Evolutionary conservation across 2,888 invertebrate genomes (phyloP), one percentile per base, ranked within the genome.

Genomic region (Druceiella hillmani): DNA sequence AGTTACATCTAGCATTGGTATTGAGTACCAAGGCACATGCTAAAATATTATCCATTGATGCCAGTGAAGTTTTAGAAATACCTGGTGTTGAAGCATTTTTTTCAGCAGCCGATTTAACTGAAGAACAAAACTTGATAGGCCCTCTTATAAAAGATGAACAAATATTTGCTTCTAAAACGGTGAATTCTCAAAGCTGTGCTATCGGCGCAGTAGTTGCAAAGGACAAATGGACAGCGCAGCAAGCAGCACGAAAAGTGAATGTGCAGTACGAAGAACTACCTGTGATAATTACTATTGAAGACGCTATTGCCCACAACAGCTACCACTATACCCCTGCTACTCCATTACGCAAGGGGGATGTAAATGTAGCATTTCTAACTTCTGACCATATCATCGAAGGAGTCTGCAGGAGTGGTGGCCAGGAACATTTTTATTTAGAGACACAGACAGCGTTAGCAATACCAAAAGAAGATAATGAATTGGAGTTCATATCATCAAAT

Each of bases 341-440:
- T 5, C 67, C 84, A 30, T 60, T 55, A 27, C 75, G 68, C 51
- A 77, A 75, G 49, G 88, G 93, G 1, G 76, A 91, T 56, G 68
- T 83, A 2, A 79, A 81, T 4, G 56, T 66, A 35, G 83, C 74
- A 0, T 82, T 94, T 48, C 59, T 71, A 17, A 69, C 76, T 45
- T 77, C 85, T 7, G 81, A 84, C 22, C 77, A 84, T 55, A 62
- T 87, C 12, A 56, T 87, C n/a, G 83, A 88, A 62, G 90, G 91
- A 1, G 79, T 86, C 46, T 63, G 67, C 47, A 71, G 83, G 40
- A 83, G 88, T 54, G 92, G 92, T 7, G 92, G 90, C 0, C 95
- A 98, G 62, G 97, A 97, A 58, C 98, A 98, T 59, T 95, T 98
- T 62, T 98, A 97, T 63, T 67, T 98, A 51, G 98, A 98, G 64